Conservation (phyloP, 2,113 vertebrate genomes). For the Tyto alba region DNA sequence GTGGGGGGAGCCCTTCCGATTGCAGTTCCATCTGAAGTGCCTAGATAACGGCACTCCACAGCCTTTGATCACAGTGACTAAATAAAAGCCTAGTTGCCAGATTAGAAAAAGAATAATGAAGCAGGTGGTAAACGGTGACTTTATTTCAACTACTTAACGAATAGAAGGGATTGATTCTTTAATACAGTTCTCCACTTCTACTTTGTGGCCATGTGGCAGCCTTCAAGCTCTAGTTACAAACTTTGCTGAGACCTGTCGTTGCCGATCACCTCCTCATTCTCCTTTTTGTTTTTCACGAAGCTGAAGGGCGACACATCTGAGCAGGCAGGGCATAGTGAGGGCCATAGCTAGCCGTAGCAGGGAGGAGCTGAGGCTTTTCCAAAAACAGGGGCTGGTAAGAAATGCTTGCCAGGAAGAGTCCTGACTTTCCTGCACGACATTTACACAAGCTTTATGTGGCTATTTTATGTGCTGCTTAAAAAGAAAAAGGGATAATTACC, state of each 20-base stretch:
- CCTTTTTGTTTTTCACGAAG: not conserved
- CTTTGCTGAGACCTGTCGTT: not conserved
- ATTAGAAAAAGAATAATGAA: not conserved
- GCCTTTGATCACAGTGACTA: not conserved
- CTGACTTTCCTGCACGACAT: not conserved
- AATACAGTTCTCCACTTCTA: not conserved
- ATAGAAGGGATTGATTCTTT: not conserved
- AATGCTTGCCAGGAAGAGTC: rapidly evolving
- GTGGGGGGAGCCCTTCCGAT: not conserved
- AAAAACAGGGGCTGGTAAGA: not conserved
- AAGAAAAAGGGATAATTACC: slow-evolving; percentile 40
- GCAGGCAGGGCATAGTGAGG: rapidly evolving
- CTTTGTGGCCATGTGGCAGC: not conserved
- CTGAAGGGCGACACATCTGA: not conserved
- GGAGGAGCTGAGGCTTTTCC: not conserved
- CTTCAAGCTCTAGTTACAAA: not conserved
- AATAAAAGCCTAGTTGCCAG: not conserved
- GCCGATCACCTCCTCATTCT: not conserved
- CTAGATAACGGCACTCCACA: not conserved
- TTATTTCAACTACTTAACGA: not conserved
- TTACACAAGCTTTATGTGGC: slow-evolving; percentile 13
- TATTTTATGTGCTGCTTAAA: slow-evolving; percentile 28
- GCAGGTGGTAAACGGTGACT: not conserved
- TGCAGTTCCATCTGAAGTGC: not conserved
- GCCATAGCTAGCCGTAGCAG: rapidly evolving